These are phyloP conservation scores for Tyrannus savana DNA, from an alignment of 2,113 vertebrate genomes.

Conservation along the genomic window DNA sequence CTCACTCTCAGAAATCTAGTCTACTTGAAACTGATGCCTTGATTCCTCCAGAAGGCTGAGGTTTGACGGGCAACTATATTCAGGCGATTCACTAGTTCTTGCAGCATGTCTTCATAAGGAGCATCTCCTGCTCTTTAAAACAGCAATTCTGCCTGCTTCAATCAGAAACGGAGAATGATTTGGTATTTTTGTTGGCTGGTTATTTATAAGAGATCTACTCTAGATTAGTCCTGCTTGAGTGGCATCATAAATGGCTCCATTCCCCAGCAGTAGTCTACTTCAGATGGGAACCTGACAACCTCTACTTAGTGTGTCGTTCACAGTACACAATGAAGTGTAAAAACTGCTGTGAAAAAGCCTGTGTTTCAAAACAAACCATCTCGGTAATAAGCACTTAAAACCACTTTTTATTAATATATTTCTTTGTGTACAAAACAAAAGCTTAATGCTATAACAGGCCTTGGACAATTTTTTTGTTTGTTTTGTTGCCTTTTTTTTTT, in stretches of 20 bases:
- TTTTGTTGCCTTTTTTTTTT: neutral
- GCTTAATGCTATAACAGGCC: constrained; percentile 66
- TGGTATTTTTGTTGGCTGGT: constrained; percentile 73
- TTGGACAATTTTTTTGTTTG: constrained; percentile 39
- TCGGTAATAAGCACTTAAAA: constrained; percentile 83
- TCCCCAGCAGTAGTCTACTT: constrained; percentile 76
- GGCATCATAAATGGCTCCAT: constrained; percentile 82
- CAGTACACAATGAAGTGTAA: constrained; percentile 82
- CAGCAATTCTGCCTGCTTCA: constrained; percentile 58
- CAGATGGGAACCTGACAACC: constrained; percentile 81
- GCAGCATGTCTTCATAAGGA: constrained; percentile 48
- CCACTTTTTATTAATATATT: constrained; percentile 84
- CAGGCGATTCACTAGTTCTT: constrained; percentile 46
- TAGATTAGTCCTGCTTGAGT: constrained; percentile 83
- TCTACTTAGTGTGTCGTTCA: constrained; percentile 82
- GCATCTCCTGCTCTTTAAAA: constrained; percentile 62
- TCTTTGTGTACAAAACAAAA: constrained; percentile 81
- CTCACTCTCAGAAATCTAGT: neutral
- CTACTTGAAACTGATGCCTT: neutral
- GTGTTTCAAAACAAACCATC: constrained; percentile 83
- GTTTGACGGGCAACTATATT: neutral
- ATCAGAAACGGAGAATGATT: constrained; percentile 64
- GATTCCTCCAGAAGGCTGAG: neutral
- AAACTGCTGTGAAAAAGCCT: constrained; percentile 78
- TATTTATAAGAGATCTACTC: constrained; percentile 81